A percentile compares a stretch with the other conserved stretches of the same genome.
phyloP scores from a whole-genome alignment of 2,797 vertebrate genomes.

The Petrocephalus schoutedeni region DNA sequence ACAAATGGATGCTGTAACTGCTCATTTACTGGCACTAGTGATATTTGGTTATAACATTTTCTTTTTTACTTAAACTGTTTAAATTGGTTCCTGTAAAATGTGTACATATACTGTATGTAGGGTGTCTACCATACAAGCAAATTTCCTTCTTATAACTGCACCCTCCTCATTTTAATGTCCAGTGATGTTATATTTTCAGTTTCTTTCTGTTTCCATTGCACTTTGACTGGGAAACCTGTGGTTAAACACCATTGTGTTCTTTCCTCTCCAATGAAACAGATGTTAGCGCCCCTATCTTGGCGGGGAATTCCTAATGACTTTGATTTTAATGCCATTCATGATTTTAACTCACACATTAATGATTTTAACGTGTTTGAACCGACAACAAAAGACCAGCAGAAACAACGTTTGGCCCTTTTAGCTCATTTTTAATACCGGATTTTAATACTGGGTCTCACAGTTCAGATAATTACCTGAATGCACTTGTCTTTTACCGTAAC shows the following conservation, averaged over 20 bases:
- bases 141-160: background rate
- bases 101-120: background rate
- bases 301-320: background rate
- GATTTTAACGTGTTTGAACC: background rate
- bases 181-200: background rate
- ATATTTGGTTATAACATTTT: background rate
- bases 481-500: background rate
- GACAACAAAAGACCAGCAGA: background rate
- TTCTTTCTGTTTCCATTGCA: background rate
- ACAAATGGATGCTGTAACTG: background rate
- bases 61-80: background rate
- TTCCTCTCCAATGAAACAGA: constrained; percentile 8
- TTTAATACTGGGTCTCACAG: background rate
- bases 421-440: background rate
- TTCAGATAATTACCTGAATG: background rate
- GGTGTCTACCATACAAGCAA: background rate
- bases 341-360: background rate
- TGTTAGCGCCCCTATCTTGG: background rate
- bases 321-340: background rate
- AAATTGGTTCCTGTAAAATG: background rate
- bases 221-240: background rate
- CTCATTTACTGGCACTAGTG: background rate
- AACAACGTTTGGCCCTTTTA: background rate
- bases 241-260: background rate
- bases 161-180: background rate